Evolutionary conservation across 2,888 invertebrate species (phyloP).

Genomic region (Pelosia muscerda): DNA sequence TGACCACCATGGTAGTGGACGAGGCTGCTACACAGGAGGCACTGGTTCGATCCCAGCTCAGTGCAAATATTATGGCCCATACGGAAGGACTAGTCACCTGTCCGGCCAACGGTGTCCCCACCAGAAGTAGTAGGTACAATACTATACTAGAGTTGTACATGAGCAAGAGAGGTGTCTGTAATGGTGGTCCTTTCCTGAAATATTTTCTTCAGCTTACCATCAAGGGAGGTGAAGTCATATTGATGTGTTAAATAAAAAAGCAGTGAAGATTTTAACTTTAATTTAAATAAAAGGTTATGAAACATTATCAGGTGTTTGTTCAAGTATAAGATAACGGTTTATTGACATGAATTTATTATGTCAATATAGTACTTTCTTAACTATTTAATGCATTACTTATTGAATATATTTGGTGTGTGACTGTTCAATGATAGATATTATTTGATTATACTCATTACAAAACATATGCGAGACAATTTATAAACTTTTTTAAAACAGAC

Average conservation of each 20-base stretch:
- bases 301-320: constrained; percentile 7
- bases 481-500: background rate
- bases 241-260: no score
- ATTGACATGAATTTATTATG: background rate
- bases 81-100: no score
- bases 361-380: background rate
- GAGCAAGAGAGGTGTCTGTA: no score
- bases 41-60: no score
- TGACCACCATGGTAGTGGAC: no score
- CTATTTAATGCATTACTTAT: background rate
- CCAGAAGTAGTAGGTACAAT: no score
- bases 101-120: no score
- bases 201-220: no score
- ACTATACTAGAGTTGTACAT: background rate
- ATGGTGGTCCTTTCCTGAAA: no score
- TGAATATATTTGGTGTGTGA: background rate
- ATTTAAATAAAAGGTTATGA: background rate
- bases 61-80: no score
- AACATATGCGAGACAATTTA: background rate
- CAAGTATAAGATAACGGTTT: constrained; percentile 8
- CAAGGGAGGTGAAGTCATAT: no score
- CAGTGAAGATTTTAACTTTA: background rate
- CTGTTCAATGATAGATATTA: background rate
- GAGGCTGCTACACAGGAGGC: no score
- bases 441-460: background rate